Conservation (phyloP, 2,797 vertebrate genomes). For the Rhynchonycteris naso region DNA sequence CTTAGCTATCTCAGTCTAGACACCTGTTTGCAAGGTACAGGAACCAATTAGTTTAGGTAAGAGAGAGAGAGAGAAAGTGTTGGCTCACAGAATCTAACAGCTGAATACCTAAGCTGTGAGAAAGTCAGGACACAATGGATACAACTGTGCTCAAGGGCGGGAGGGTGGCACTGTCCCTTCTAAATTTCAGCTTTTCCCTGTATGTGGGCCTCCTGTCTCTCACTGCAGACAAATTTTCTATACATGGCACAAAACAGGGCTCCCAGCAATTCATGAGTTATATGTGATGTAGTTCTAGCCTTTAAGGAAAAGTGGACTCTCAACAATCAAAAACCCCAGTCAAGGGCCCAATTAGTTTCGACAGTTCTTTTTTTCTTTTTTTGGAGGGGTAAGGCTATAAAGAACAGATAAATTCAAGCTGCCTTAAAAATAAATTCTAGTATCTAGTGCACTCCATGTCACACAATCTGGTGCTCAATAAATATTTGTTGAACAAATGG, state of each 20-base stretch:
- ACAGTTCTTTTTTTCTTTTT: background rate
- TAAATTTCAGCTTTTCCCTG: background rate
- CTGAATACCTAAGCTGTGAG: background rate
- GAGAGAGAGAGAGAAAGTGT: background rate
- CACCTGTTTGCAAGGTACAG: background rate
- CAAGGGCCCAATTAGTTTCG: background rate
- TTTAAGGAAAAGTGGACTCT: constrained; percentile 3
- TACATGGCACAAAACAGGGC: background rate
- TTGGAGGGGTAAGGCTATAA: background rate
- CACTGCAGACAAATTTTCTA: background rate
- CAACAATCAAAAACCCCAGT: background rate
- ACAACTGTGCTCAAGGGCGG: background rate
- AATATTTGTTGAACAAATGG: background rate
- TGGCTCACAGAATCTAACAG: background rate
- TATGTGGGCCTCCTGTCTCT: background rate
- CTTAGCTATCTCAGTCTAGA: background rate
- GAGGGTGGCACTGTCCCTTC: background rate
- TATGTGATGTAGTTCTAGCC: background rate
- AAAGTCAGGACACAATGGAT: background rate
- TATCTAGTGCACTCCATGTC: background rate
- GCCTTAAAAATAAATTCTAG: background rate
- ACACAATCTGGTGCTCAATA: background rate
- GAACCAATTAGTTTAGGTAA: background rate
- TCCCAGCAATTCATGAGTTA: background rate
- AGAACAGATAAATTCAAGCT: background rate